Conservation (phyloP, 2,113 vertebrate species). For the Thoracochromis brauschi region DNA sequence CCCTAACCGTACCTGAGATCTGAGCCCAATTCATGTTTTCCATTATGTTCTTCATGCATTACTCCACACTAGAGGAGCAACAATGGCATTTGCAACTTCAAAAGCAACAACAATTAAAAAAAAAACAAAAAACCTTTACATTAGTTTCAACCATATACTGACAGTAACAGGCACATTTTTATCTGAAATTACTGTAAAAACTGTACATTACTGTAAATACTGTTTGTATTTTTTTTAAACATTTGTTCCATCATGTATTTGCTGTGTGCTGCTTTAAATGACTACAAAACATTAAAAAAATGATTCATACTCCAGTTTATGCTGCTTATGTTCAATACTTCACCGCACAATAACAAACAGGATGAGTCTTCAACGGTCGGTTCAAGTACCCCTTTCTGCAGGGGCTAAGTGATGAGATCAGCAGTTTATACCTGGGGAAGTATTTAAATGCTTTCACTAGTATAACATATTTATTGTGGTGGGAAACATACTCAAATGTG, state of each 20-base stretch:
- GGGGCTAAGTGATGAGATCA: background rate
- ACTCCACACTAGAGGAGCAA: background rate
- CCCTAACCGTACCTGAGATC: background rate
- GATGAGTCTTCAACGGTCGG: background rate
- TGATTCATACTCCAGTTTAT: background rate
- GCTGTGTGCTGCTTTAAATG: background rate
- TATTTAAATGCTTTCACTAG: conserved; percentile 5
- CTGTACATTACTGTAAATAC: conserved; percentile 53
- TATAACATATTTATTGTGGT: conserved; percentile 45
- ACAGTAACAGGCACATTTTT: background rate
- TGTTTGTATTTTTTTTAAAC: background rate
- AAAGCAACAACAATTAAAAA: background rate
- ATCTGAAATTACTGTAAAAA: conserved; percentile 20
- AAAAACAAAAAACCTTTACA: background rate
- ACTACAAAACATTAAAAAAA: background rate
- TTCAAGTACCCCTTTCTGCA: background rate
- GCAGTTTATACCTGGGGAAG: background rate
- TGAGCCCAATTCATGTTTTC: background rate
- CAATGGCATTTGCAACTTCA: background rate
- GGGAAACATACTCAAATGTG: background rate
- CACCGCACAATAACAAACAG: background rate
- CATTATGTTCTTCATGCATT: background rate
- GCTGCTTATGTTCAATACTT: background rate
- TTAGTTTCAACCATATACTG: background rate
- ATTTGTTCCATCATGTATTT: background rate